Evolutionary conservation across 2,888 invertebrate genomes (phyloP).

Genomic region (Tortrix viridana): DNA sequence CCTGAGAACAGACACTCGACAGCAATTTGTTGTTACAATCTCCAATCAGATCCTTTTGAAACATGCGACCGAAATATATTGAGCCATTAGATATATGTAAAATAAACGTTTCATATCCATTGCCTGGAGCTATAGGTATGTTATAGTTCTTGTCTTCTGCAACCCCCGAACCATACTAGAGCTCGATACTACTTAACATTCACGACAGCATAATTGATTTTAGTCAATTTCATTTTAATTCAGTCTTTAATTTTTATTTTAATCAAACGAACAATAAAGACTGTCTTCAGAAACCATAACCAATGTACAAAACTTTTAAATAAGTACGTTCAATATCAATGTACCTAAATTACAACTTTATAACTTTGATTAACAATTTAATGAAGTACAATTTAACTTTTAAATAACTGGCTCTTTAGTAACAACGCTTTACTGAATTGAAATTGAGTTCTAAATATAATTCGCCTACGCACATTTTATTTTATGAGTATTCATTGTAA

Average conservation of each 20-base stretch:
- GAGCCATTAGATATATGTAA: no score
- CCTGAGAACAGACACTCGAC: no score
- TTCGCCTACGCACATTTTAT: no score
- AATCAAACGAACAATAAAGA: slow-evolving; percentile 66
- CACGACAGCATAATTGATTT: slow-evolving; percentile 79
- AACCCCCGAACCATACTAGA: slow-evolving; percentile 11
- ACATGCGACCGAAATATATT: no score
- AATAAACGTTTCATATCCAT: no score
- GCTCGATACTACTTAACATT: slow-evolving; percentile 52
- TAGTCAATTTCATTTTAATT: slow-evolving; percentile 74
- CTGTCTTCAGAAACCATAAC: slow-evolving; percentile 55
- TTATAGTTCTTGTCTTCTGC: no score
- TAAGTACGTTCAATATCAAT: slow-evolving; percentile 39
- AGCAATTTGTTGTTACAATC: no score
- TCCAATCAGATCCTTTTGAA: no score
- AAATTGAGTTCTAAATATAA: no score
- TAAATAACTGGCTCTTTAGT: slow-evolving; percentile 2
- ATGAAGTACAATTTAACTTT: slow-evolving; percentile 15
- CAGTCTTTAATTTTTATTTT: slow-evolving; percentile 79
- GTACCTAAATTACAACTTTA: slow-evolving; percentile 26
- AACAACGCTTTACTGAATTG: slow-evolving; percentile 13
- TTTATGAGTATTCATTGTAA: no score
- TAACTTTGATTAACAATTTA: slow-evolving; percentile 17
- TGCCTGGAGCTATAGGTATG: no score
- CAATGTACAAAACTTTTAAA: slow-evolving; percentile 53